A percentile compares a stretch with the other conserved stretches of the same genome.
phyloP scores from a whole-genome alignment of 2,113 vertebrate species.

The Mastomys natalensis region DNA sequence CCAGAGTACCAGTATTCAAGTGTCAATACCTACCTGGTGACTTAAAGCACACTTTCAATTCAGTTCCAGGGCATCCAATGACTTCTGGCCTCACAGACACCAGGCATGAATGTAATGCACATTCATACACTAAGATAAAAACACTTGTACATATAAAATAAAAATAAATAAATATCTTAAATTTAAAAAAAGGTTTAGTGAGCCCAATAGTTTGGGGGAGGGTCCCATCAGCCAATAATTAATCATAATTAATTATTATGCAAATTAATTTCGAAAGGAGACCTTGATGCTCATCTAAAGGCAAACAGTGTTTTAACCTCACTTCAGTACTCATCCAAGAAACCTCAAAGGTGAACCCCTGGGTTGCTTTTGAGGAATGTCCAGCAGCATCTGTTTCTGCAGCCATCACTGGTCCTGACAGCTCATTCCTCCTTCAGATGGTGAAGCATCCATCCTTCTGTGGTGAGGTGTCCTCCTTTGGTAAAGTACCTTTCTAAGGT shows the following conservation, averaged over 20 bases:
- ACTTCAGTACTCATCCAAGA: too few relatives aligned
- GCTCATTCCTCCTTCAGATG: too few relatives aligned
- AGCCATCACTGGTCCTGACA: not conserved
- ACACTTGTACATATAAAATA: not conserved
- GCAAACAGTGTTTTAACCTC: not conserved
- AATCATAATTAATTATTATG: not conserved
- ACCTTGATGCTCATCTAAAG: not conserved
- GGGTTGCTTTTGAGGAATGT: not conserved
- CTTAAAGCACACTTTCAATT: not conserved
- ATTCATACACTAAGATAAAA: not conserved
- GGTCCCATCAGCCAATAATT: not conserved
- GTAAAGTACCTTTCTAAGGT: not conserved
- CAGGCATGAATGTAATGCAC: not conserved
- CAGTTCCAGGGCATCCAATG: not conserved
- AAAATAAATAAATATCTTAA: not conserved
- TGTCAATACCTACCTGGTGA: not conserved
- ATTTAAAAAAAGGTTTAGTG: not conserved
- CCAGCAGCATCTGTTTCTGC: too few relatives aligned
- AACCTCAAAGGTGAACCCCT: not conserved
- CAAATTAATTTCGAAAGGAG: not conserved
- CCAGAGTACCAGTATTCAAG: not conserved
- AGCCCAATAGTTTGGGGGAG: too few relatives aligned
- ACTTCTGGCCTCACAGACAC: not conserved
- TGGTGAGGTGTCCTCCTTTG: not conserved
- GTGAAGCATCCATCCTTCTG: too few relatives aligned